Conservation (phyloP, 2,888 invertebrate genomes). For the Lypha dubia region DNA sequence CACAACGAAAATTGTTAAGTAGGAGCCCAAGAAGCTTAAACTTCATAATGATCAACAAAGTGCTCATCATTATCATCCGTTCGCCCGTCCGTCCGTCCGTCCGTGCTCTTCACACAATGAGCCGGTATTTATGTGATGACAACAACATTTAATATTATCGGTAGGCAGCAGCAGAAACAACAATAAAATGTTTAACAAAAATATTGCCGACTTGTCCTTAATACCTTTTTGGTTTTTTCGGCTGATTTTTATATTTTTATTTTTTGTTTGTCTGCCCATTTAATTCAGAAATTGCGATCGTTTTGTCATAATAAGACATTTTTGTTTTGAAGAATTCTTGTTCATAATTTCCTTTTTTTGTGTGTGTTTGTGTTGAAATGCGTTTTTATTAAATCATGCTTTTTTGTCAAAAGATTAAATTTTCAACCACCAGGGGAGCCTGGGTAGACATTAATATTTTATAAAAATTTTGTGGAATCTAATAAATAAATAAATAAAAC, state of each 20-base stretch:
- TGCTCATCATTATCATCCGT: constrained; percentile 25
- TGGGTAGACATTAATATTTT: constrained; percentile 66
- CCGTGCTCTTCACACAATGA: constrained; percentile 58
- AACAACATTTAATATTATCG: constrained; percentile 70
- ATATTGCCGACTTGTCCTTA: constrained; percentile 69
- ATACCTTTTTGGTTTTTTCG: constrained; percentile 61
- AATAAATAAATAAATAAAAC: constrained; percentile 39
- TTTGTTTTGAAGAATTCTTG: constrained; percentile 70
- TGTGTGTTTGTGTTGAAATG: constrained; percentile 18
- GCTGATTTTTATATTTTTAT: constrained; percentile 1
- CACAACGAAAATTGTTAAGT: constrained; percentile 63
- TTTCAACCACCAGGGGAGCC: constrained; percentile 70
- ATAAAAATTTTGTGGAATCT: constrained; percentile 68
- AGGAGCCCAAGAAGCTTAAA: constrained; percentile 70
- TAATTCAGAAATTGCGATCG: constrained; percentile 75
- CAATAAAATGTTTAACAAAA: constrained; percentile 54
- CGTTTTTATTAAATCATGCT: background rate
- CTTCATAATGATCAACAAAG: constrained; percentile 73
- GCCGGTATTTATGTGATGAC: constrained; percentile 71
- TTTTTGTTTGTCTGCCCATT: constrained; percentile 52
- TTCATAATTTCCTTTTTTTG: constrained; percentile 26
- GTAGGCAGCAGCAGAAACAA: constrained; percentile 46
- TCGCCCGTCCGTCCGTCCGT: no score
- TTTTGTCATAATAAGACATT: constrained; percentile 82
- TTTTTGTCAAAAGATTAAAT: constrained; percentile 63